Evolutionary conservation across 1,140 invertebrate species (phyloP), one percentile per base, ranked within the genome.

Genomic region (Drosophila subobscura): DNA sequence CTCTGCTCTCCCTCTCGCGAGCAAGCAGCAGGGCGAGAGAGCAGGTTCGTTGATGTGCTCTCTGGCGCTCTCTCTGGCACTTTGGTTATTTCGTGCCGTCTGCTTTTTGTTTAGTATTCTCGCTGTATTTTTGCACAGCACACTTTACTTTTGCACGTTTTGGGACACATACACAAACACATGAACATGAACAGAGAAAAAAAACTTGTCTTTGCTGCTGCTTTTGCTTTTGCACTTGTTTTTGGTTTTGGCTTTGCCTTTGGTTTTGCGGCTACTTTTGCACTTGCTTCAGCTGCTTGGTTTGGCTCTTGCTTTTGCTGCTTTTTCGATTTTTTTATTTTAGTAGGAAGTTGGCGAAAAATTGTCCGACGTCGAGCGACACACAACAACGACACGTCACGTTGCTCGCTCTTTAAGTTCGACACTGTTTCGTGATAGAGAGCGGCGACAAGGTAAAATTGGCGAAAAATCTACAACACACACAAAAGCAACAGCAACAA

Each of bases 351-450:
- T 83, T 83, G 55, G 33, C 33, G 33, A 37, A 37, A 37, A 37
- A 12, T 37, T 77, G 79, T 70, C 73, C 73, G 68, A 72, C 72
- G 77, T 77, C 61, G 41, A 75, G 72, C 77, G 73, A 86, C 60
- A 78, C 73, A 57, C 55, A 68, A 37, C 33, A 37, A 37, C 79
- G 78, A 76, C 83, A 88, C 83, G 83, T 88, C 83, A 88, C 83
- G 83, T 88, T 88, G 67, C 83, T 88, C 78, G 83, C 83, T 88
- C 83, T 88, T 88, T 86, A 88, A 88, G 78, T 88, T 88, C 66
- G 77, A 88, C 75, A 86, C 77, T 88, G 81, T 71, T 78, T 71
- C 75, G 66, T 53, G 72, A 59, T 71, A 80, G 81, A 86, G 81
- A 77, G 73, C 72, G 79, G 71, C 63, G 77, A 56, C 74, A 78